These are phyloP conservation scores for Taenaris catops DNA, from an alignment of 2,888 invertebrate genomes.

Conservation along the genomic window DNA sequence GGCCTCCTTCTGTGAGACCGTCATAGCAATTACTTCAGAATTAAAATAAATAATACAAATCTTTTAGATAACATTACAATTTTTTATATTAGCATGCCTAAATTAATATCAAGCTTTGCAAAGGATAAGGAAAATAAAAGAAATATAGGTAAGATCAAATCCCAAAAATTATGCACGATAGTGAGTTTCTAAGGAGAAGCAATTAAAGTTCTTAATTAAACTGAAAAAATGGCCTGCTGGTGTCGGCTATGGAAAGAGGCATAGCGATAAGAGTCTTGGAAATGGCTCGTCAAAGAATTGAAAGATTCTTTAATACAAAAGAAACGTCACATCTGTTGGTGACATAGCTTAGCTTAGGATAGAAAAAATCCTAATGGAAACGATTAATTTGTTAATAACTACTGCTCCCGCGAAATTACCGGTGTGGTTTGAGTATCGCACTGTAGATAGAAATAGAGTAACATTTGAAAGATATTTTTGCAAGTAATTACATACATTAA, in stretches of 20 bases:
- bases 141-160: conserved; percentile 28
- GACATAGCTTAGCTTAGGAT: conserved; percentile 20
- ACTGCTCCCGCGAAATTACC: too few species aligned
- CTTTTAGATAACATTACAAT: too few species aligned
- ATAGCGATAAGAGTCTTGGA: conserved; percentile 24
- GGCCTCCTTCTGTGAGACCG: too few species aligned
- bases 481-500: too few species aligned
- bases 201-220: conserved; percentile 50
- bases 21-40: too few species aligned
- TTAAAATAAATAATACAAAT: too few species aligned
- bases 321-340: conserved; percentile 14
- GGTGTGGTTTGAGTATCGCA: not conserved
- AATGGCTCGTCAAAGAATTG: conserved; percentile 16
- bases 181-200: conserved; percentile 35
- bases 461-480: too few species aligned
- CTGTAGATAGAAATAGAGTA: too few species aligned
- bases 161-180: conserved; percentile 33
- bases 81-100: too few species aligned
- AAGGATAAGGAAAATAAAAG: too few species aligned
- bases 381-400: too few species aligned
- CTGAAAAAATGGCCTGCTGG: conserved; percentile 26
- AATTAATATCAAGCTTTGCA: too few species aligned
- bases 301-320: conserved; percentile 20
- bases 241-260: conserved; percentile 24
- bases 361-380: conserved; percentile 5